Evolutionary conservation across 2,113 vertebrate genomes (phyloP), one percentile per base, ranked within the genome.

Genomic region (Melanerpes formicivorus): DNA sequence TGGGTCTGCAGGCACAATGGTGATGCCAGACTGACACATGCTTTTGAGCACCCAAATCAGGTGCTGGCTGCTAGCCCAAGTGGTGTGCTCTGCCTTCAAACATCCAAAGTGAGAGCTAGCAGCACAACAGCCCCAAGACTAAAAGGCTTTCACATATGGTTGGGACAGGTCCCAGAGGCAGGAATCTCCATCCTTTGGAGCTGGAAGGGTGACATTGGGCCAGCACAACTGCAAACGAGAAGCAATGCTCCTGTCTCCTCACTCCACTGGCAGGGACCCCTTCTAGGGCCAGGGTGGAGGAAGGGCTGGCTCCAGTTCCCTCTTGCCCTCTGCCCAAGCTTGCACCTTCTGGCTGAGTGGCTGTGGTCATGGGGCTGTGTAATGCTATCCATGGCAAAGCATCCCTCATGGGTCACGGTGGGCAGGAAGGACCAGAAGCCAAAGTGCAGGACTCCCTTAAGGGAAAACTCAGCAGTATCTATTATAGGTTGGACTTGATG

Each of bases 41-140:
- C 12, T 69, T 3, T 3, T 4, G 4, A 85, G 25, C 46, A 37
- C 19, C 52, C 72, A 54, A 11, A 75, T 1, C 0, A 0, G 40
- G 58, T 16, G 40, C 29, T 73, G 60, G 40, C 48, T 75, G 29
- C 52, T 1, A n/a, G 34, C 50, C 37, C 63, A 37, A 37, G n/a
- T 1, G 2, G 58, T 30, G 25, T 16, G 26, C 32, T 55, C 34
- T 87, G 52, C 44, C 71, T 65, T 30, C 58, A 60, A n/a, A 30
- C 17, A 6, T 46, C 62, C 44, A 21, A 74, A 22, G 4, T 32
- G 27, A 60, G 19, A 70, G 18, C 56, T 66, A 56, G 50, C 55
- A 78, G 55, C 60, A 69, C 34, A 11, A 59, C 4, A 9, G 26
- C 18, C 46, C 11, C 13, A 11, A n/a, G 23, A 40, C 19, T 5